These are phyloP conservation scores for Emmelina monodactyla DNA, from an alignment of 2,888 invertebrate species.

Conservation along the genomic window DNA sequence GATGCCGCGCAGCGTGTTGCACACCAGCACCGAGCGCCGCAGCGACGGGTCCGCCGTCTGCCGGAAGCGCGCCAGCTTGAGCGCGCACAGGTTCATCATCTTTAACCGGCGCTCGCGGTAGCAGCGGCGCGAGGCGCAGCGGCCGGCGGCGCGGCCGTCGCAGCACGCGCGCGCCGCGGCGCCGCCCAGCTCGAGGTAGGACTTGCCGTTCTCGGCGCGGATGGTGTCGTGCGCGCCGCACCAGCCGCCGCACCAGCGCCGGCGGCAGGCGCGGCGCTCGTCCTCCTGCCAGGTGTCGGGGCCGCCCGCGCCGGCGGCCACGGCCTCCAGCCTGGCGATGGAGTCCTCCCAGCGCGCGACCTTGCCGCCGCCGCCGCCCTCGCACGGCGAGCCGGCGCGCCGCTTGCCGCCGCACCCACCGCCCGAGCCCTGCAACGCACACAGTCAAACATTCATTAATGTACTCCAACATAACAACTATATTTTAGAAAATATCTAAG, in stretches of 20 bases:
- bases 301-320: constrained; percentile 71
- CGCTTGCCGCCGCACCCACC: constrained; percentile 64
- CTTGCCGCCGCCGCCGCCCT: constrained; percentile 60
- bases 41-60: constrained; percentile 91
- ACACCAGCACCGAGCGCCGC: constrained; percentile 89
- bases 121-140: constrained; percentile 83
- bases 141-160: constrained; percentile 75
- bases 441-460: constrained; percentile 16
- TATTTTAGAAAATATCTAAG: constrained; percentile 2
- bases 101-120: constrained; percentile 87
- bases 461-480: too few relatives aligned
- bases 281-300: constrained; percentile 67
- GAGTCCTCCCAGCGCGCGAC: constrained; percentile 62
- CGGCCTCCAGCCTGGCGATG: constrained; percentile 57
- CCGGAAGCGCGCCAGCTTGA: constrained; percentile 86
- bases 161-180: constrained; percentile 80
- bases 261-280: constrained; percentile 59
- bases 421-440: constrained; percentile 57
- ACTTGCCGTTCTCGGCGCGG: constrained; percentile 89
- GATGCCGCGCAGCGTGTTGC: constrained; percentile 88
- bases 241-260: constrained; percentile 66
- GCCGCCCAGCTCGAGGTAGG: constrained; percentile 85
- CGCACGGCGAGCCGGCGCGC: constrained; percentile 58
- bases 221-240: constrained; percentile 78
- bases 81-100: constrained; percentile 91